These are phyloP conservation scores for Gallinago nigripennis DNA, from an alignment of 2,797 vertebrate genomes.

Conservation along the genomic window DNA sequence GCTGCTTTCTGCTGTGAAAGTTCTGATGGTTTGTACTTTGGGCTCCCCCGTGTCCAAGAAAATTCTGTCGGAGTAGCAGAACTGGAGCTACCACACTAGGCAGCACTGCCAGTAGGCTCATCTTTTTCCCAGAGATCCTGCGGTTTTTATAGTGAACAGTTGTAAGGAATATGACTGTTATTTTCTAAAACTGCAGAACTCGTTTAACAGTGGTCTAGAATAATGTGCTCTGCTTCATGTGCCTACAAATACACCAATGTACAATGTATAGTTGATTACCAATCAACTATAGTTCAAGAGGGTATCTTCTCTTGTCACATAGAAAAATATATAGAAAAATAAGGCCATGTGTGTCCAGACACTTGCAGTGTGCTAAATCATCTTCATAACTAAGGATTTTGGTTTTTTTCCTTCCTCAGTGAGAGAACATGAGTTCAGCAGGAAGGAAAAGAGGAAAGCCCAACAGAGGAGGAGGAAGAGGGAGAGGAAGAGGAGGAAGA, in stretches of 20 bases:
- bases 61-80: background rate
- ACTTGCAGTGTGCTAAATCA: background rate
- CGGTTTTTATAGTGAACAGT: background rate
- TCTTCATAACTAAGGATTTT: background rate
- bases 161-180: background rate
- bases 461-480: slow-evolving; percentile 72
- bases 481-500: slow-evolving; percentile 47
- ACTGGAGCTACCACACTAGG: background rate
- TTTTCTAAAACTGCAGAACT: background rate
- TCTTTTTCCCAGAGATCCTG: background rate
- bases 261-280: background rate
- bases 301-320: background rate
- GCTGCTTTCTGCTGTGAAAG: background rate
- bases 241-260: background rate
- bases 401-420: background rate
- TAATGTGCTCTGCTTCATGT: background rate
- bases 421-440: slow-evolving; percentile 76
- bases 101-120: background rate
- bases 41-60: accelerated
- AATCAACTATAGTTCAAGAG: background rate
- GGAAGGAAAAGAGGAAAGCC: slow-evolving; percentile 75
- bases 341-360: background rate
- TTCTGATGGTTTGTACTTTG: background rate
- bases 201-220: background rate
- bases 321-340: background rate